These are phyloP conservation scores for Pardalotus punctatus DNA, from an alignment of 2,113 vertebrate species.

Conservation along the genomic window DNA sequence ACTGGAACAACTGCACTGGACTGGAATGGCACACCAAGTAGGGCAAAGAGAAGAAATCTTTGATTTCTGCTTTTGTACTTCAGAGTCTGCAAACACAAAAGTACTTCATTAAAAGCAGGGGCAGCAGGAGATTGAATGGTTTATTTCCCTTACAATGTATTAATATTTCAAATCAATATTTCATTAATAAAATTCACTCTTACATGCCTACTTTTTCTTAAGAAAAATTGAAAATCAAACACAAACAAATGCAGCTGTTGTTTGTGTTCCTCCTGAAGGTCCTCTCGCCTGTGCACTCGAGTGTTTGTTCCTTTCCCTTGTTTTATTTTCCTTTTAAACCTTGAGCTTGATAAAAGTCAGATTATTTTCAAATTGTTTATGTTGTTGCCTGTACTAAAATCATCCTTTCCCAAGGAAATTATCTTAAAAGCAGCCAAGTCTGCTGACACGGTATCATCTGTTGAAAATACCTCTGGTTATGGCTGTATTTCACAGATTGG, in stretches of 20 bases:
- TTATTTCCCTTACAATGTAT: background rate
- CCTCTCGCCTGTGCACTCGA: background rate
- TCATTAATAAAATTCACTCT: background rate
- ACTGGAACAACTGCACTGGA: background rate
- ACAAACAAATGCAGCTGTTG: background rate
- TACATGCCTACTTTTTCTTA: background rate
- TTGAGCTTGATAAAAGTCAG: background rate
- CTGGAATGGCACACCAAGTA: background rate
- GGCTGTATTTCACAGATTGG: background rate
- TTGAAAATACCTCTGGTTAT: background rate
- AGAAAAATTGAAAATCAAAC: constrained; percentile 25
- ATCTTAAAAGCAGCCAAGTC: background rate
- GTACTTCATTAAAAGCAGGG: background rate
- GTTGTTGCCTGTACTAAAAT: background rate
- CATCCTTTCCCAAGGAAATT: background rate
- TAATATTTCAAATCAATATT: constrained; percentile 26
- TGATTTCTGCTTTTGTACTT: background rate
- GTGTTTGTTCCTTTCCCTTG: background rate
- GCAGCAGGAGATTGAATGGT: background rate
- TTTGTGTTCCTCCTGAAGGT: background rate
- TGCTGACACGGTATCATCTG: background rate
- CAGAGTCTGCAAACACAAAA: background rate
- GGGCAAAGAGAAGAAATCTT: background rate
- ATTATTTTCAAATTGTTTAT: background rate
- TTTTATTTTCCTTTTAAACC: background rate